Conservation (phyloP, 2,888 invertebrate genomes). For the Chloroclysta siterata region DNA sequence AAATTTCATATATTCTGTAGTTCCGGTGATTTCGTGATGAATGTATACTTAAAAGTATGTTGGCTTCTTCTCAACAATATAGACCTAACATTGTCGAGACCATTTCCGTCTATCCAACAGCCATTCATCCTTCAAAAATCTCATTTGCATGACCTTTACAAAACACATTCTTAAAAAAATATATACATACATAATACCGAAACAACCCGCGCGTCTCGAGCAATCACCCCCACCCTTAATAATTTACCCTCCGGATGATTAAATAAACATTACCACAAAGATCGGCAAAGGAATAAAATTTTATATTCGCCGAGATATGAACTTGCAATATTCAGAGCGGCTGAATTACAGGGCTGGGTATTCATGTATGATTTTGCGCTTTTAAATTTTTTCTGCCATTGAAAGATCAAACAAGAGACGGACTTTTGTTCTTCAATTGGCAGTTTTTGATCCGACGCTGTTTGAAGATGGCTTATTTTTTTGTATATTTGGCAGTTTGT, state of each 20-base stretch:
- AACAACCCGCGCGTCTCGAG: conserved; percentile 1
- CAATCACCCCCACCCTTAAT: conserved; percentile 33
- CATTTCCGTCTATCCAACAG: no score
- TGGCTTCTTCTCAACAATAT: no score
- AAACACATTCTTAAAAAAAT: conserved; percentile 1
- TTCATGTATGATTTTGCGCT: conserved; percentile 31
- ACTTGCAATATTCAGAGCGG: conserved; percentile 43
- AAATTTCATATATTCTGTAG: no score
- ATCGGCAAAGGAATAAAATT: conserved; percentile 44
- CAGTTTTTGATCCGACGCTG: conserved; percentile 2
- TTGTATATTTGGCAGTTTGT: background rate
- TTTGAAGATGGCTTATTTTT: conserved; percentile 4
- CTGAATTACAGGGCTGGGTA: conserved; percentile 21
- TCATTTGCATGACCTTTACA: background rate
- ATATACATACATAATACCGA: background rate
- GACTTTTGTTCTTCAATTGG: conserved; percentile 11
- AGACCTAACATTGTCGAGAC: no score
- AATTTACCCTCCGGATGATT: conserved; percentile 42
- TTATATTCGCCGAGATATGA: conserved; percentile 45
- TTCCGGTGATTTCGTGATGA: no score
- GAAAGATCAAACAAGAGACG: conserved; percentile 4
- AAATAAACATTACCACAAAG: conserved; percentile 44
- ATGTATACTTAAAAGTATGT: no score
- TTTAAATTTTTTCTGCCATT: conserved; percentile 22
- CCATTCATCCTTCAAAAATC: no score